Evolutionary conservation across 1,140 invertebrate species (phyloP), one percentile per base, ranked within the genome.

Genomic region (Megalopta genalis): DNA sequence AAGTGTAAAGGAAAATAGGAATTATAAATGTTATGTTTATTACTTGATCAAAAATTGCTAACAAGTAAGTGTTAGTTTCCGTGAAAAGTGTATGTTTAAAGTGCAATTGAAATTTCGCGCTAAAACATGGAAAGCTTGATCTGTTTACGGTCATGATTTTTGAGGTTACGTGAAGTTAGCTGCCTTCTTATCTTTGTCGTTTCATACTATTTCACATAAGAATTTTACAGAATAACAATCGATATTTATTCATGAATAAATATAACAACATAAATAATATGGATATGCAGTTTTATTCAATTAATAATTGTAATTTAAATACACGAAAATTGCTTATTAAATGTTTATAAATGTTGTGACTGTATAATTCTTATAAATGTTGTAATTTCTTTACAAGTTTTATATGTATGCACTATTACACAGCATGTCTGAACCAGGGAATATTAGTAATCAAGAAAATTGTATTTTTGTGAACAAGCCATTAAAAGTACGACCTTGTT

Each of bases 401-500:
- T 64, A 25, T 39, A 23, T 46, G 32, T 60, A 8, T 64, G 32
- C 37, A 60, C 25, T 49, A 21, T 39, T 70, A 16, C 18, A 64
- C 49, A 85, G 21, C 69, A 86, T 86, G 82, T 85, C 72, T 54
- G 60, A 63, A 39, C 72, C 77, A 63, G n/a, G 32, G 46, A 67
- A 23, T 32, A 65, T 18, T 63, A 52, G 65, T 63, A 57, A 68
- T 18, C 25, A 57, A 42, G 67, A 74, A 23, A 72, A 60, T 69
- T 59, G 71, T 67, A n/a, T 64, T 62, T 72, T 25, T 23, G 1
- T 27, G 2, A 77, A 82, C 64, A 85, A 82, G 4, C 42, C 80
- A 42, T 39, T 68, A 54, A 85, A 86, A 84, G 77, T 88, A 18
- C 87, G 90, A 49, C 80, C 91, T 14, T 91, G 91, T 82, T 90